Percentiles rank a stretch among this genome's conserved stretches.
phyloP scores from a whole-genome alignment of 2,113 vertebrate genomes.

The Stigmatopora nigra region DNA sequence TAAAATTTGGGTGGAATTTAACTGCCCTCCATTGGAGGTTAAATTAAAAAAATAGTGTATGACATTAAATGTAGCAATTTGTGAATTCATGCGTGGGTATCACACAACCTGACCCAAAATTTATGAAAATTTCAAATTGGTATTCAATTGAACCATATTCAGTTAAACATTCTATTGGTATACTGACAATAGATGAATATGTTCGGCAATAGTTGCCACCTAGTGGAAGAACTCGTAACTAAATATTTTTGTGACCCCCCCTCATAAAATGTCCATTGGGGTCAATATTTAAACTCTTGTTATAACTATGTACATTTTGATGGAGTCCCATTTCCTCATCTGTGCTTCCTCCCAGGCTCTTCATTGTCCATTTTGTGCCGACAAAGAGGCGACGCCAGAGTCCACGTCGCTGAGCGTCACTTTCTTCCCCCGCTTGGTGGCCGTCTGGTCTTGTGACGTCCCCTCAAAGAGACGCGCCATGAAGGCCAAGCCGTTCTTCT shows the following conservation, averaged over 20 bases:
- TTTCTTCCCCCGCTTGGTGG: slow-evolving; percentile 18
- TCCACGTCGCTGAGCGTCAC: background rate
- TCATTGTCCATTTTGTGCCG: background rate
- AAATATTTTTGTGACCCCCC: background rate
- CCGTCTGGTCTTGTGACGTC: slow-evolving; percentile 35
- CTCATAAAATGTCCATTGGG: background rate
- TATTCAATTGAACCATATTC: background rate
- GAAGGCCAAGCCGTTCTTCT: slow-evolving; percentile 63
- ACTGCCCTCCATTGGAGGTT: too few relatives aligned
- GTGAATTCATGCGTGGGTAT: too few relatives aligned
- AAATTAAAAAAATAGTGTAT: too few relatives aligned
- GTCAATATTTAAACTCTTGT: too few relatives aligned
- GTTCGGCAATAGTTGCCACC: background rate
- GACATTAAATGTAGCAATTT: too few relatives aligned
- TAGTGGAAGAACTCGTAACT: background rate
- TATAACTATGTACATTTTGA: too few relatives aligned
- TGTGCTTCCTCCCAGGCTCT: background rate
- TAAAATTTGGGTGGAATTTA: too few relatives aligned
- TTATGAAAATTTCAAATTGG: background rate
- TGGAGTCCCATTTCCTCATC: background rate
- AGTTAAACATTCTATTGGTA: background rate
- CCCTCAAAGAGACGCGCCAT: slow-evolving; percentile 72
- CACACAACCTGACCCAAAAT: too few relatives aligned
- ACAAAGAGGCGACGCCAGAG: accelerated
- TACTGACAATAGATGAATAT: background rate